Conservation (phyloP, 2,888 invertebrate genomes). For the Drosophila gaucha region DNA sequence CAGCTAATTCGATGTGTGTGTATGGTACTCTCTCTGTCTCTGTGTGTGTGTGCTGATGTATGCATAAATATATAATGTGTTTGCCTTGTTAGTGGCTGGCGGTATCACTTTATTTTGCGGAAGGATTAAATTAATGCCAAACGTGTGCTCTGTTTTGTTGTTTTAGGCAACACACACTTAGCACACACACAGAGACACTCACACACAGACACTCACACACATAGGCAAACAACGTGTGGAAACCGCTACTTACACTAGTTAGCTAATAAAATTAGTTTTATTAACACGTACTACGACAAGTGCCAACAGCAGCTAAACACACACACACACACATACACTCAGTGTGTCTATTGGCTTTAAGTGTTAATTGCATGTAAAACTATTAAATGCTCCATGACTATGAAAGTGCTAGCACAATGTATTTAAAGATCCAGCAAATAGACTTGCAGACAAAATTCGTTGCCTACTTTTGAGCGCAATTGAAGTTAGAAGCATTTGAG, state of each 20-base stretch:
- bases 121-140: constrained; percentile 82
- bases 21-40: constrained; percentile 35
- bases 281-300: constrained; percentile 77
- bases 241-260: constrained; percentile 78
- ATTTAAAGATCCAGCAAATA: constrained; percentile 27
- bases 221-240: constrained; percentile 70
- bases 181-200: constrained; percentile 19
- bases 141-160: constrained; percentile 66
- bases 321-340: constrained; percentile 11
- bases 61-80: constrained; percentile 76
- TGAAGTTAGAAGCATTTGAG: neutral
- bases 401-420: constrained; percentile 9
- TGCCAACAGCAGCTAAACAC: constrained; percentile 50
- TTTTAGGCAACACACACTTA: constrained; percentile 57
- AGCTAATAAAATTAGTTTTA: constrained; percentile 83
- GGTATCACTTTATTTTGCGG: constrained; percentile 83
- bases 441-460: constrained; percentile 36
- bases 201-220: constrained; percentile 27
- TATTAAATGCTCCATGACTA: constrained; percentile 44
- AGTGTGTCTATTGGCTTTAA: constrained; percentile 42
- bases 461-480: constrained; percentile 54
- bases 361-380: constrained; percentile 76
- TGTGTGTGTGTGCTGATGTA: constrained; percentile 46
- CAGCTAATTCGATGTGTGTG: constrained; percentile 46
- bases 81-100: constrained; percentile 82